A percentile compares a stretch with the other conserved stretches of the same genome.
phyloP scores from a whole-genome alignment of 1,140 invertebrate genomes.

The Heliothis virescens region DNA sequence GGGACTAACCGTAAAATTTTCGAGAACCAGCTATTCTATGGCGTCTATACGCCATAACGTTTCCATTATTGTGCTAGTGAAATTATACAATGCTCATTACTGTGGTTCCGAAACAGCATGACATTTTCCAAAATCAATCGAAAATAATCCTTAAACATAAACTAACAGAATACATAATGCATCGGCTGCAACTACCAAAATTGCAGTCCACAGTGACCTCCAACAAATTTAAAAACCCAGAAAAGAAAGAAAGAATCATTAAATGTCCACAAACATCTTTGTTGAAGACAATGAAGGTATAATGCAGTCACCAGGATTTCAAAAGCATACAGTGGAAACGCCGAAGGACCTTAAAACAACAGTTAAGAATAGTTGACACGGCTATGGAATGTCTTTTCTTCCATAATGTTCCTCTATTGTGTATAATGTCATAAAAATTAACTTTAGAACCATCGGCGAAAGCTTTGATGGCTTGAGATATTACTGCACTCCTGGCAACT shows the following conservation, averaged over 20 bases:
- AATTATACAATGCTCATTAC: constrained; percentile 58
- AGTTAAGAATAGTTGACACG: constrained; percentile 67
- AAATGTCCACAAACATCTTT: constrained; percentile 73
- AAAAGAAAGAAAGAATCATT: constrained; percentile 59
- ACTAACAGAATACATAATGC: constrained; percentile 11
- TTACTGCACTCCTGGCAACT: constrained; percentile 50
- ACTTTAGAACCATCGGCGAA: constrained; percentile 77
- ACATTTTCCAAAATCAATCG: constrained; percentile 32
- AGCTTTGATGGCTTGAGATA: constrained; percentile 78
- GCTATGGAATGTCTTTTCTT: constrained; percentile 74
- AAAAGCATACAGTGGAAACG: constrained; percentile 66
- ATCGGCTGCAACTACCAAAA: background rate
- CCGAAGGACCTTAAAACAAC: constrained; percentile 75
- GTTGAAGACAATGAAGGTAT: constrained; percentile 64
- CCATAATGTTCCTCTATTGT: constrained; percentile 72
- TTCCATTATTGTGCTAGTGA: constrained; percentile 40
- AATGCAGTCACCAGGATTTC: constrained; percentile 65
- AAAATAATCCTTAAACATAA: background rate
- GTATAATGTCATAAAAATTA: constrained; percentile 81
- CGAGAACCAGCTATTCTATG: constrained; percentile 39
- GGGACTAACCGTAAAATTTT: constrained; percentile 52
- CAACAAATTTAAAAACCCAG: constrained; percentile 53
- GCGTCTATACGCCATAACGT: constrained; percentile 1
- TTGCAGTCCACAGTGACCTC: constrained; percentile 18
- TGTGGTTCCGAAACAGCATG: constrained; percentile 74